These are phyloP conservation scores for Ceratina australensis DNA, from an alignment of 1,140 invertebrate genomes.

Conservation along the genomic window DNA sequence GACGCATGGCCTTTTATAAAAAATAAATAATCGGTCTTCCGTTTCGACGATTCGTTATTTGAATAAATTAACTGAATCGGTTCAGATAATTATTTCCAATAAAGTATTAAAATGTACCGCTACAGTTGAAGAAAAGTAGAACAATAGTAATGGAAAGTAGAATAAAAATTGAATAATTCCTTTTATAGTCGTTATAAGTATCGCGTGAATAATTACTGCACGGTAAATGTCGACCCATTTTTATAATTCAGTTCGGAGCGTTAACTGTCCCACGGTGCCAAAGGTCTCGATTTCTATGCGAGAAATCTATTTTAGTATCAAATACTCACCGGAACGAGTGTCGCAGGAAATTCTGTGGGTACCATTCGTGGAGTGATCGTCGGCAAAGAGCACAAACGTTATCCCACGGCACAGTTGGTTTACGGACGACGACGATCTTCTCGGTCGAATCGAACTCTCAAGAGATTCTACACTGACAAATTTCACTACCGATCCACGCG, in stretches of 20 bases:
- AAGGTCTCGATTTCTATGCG: not conserved
- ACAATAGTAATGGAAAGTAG: not conserved
- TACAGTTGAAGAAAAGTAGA: too few relatives aligned
- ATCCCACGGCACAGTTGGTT: slow-evolving; percentile 12
- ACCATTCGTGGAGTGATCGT: slow-evolving; percentile 30
- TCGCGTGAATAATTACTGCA: not conserved
- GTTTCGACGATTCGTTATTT: not conserved
- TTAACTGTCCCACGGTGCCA: not conserved
- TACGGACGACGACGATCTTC: not conserved
- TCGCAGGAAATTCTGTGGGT: slow-evolving; percentile 7
- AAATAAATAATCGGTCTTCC: not conserved
- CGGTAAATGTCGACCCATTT: not conserved
- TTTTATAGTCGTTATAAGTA: not conserved
- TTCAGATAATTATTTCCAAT: not conserved
- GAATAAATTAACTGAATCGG: not conserved
- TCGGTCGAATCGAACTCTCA: not conserved
- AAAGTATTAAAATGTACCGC: not conserved
- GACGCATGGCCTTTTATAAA: too few relatives aligned
- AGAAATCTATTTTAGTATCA: not conserved
- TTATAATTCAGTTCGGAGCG: not conserved
- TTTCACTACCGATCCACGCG: slow-evolving; percentile 12
- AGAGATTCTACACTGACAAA: slow-evolving; percentile 22
- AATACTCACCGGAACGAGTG: slow-evolving; percentile 32
- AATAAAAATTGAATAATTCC: not conserved
- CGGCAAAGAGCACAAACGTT: not conserved